phyloP scores from a whole-genome alignment of 2,113 vertebrate species.

The Macaca nemestrina region DNA sequence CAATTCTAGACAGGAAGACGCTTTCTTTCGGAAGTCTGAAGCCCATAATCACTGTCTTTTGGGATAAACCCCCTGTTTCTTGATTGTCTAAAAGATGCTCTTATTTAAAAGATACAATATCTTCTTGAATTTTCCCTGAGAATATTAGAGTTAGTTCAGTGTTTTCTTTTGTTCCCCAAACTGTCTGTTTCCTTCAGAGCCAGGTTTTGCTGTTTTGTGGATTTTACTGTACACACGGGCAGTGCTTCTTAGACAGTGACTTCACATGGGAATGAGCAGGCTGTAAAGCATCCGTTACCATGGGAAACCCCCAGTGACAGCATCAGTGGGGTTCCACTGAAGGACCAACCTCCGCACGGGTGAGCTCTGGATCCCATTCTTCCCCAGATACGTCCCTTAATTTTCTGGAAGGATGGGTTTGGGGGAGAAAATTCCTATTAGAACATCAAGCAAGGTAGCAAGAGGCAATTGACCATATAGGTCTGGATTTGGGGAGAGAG shows the following conservation, averaged over 20 bases:
- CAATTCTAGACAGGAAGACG: not conserved
- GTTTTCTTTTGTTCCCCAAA: not conserved
- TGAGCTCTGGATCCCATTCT: not conserved
- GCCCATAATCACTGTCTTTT: too few species aligned
- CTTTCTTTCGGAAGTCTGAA: not conserved
- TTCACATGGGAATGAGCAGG: too few species aligned
- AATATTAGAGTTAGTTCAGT: not conserved
- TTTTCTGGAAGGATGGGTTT: not conserved
- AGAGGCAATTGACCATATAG: too few species aligned
- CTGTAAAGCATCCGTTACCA: not conserved
- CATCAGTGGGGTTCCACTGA: accelerated
- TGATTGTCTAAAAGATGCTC: not conserved
- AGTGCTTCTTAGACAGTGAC: not conserved
- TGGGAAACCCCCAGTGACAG: not conserved
- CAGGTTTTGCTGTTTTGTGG: too few species aligned
- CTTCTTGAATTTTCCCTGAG: not conserved
- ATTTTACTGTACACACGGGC: accelerated
- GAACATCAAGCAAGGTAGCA: not conserved
- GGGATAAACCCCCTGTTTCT: not conserved
- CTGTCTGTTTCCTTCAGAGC: not conserved
- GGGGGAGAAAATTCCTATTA: not conserved
- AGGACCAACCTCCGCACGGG: too few species aligned
- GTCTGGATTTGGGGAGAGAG: not conserved
- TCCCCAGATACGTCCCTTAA: too few species aligned
- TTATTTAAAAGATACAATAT: not conserved